These are phyloP conservation scores for Sycon ciliatum DNA, from an alignment of 37 sponge, comb jelly and placozoan genomes.

Conservation along the genomic window DNA sequence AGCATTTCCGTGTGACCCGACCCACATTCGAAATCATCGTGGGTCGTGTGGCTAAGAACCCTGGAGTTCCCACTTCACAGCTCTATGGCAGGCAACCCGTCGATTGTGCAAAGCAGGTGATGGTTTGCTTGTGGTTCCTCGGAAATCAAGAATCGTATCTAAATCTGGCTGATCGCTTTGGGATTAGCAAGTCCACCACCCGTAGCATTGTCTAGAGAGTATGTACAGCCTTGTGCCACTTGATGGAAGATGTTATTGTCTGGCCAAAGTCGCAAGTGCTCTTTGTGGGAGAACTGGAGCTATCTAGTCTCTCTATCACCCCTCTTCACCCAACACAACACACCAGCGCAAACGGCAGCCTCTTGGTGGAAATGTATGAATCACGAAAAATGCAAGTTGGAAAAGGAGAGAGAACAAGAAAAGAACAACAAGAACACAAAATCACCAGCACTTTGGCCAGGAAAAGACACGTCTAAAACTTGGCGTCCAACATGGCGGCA, in stretches of 20 bases:
- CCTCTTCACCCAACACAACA: too few species aligned
- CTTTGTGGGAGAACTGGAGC: too few species aligned
- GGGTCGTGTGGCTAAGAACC: not conserved
- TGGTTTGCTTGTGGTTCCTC: not conserved
- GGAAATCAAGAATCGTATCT: not conserved
- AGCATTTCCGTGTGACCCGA: not conserved
- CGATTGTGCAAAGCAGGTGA: not conserved
- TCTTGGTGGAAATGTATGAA: too few species aligned
- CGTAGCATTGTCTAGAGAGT: not conserved
- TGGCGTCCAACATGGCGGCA: too few species aligned
- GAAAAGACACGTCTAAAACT: too few species aligned
- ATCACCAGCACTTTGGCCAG: too few species aligned
- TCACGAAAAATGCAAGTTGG: too few species aligned
- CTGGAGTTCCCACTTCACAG: not conserved
- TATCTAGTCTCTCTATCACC: too few species aligned
- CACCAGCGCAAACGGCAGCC: too few species aligned
- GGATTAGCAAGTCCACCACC: not conserved
- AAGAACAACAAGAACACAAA: too few species aligned
- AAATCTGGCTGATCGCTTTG: not conserved
- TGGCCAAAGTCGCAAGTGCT: too few species aligned
- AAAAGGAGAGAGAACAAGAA: too few species aligned
- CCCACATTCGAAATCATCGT: not conserved
- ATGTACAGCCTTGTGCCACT: not conserved
- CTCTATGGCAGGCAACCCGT: not conserved
- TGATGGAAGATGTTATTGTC: not conserved